These are phyloP conservation scores for Neotoxoptera formosana DNA, from an alignment of 1,140 invertebrate species.

Conservation along the genomic window DNA sequence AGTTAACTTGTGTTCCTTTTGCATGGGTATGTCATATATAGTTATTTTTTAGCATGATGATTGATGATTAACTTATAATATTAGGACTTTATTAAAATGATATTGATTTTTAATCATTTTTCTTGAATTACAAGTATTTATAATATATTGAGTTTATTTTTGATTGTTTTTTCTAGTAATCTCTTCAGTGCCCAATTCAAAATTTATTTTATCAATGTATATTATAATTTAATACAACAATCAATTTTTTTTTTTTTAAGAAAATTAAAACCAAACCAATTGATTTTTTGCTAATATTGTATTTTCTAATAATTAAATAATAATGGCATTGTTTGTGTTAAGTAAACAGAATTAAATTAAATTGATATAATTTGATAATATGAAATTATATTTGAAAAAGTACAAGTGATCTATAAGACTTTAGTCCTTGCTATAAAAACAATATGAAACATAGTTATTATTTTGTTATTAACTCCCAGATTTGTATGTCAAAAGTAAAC, in stretches of 20 bases:
- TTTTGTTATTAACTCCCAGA: neutral
- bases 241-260: neutral
- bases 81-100: neutral
- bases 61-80: neutral
- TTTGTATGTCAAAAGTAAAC: too few species aligned
- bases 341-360: neutral
- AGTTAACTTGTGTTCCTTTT: neutral
- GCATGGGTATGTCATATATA: neutral
- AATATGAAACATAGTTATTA: neutral
- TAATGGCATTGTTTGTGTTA: neutral
- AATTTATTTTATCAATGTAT: neutral
- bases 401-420: neutral
- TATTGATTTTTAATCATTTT: neutral
- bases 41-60: neutral
- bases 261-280: neutral
- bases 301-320: neutral
- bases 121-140: neutral
- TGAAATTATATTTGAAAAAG: neutral
- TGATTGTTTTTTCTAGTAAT: neutral
- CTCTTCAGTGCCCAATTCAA: neutral
- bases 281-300: neutral
- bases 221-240: neutral
- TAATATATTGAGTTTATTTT: too few species aligned
- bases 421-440: neutral
- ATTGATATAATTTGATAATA: neutral